Conservation (phyloP, 2,888 invertebrate genomes). For the Drosophila mettleri region DNA sequence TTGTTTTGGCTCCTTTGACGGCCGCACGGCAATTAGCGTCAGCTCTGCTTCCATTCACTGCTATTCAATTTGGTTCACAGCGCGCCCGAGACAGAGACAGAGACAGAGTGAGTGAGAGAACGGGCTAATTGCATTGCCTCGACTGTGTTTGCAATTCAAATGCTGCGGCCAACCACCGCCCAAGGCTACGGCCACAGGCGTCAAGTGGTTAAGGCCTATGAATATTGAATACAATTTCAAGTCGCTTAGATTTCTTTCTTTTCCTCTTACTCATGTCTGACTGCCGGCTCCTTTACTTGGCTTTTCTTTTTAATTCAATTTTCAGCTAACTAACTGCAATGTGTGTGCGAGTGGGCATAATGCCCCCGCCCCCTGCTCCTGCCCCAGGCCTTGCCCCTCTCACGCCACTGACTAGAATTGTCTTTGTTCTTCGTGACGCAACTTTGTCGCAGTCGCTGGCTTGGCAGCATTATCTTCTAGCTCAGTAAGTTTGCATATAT, state of each 20-base stretch:
- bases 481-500: slow-evolving; percentile 57
- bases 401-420: slow-evolving; percentile 1
- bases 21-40: slow-evolving; percentile 51
- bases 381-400: too few species aligned
- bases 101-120: background rate
- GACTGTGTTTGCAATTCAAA: slow-evolving; percentile 17
- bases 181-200: slow-evolving; percentile 24
- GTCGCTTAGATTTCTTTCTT: background rate
- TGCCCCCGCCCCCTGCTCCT: slow-evolving; percentile 2
- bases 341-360: slow-evolving; percentile 8
- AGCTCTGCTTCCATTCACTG: slow-evolving; percentile 36
- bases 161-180: slow-evolving; percentile 10
- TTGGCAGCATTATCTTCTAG: slow-evolving; percentile 63
- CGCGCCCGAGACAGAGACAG: background rate
- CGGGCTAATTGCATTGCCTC: slow-evolving; percentile 16
- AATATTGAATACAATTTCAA: slow-evolving; percentile 12
- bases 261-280: background rate
- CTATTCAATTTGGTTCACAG: slow-evolving; percentile 44
- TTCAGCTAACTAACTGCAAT: slow-evolving; percentile 44
- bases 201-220: slow-evolving; percentile 18
- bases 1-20: slow-evolving; percentile 40
- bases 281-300: slow-evolving; percentile 1
- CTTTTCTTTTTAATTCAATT: slow-evolving; percentile 60
- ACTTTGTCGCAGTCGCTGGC: slow-evolving; percentile 52
- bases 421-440: slow-evolving; percentile 53